A percentile compares a stretch with the other conserved stretches of the same genome.
Conservation (phyloP, 2,113 vertebrate species). For the Osmerus mordax region DNA sequence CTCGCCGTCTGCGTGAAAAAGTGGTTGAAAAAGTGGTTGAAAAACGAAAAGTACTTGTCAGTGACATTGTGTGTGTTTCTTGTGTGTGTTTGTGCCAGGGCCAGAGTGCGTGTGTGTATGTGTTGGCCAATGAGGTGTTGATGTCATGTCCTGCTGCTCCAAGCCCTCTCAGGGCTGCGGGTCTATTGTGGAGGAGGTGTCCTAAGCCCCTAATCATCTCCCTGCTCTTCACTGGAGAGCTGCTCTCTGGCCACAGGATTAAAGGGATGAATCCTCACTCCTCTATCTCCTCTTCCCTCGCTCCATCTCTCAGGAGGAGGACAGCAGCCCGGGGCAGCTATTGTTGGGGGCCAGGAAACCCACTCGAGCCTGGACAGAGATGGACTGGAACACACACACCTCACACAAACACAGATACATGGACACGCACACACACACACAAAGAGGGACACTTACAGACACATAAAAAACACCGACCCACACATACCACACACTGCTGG, state of each 20-base stretch:
- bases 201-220: conserved; percentile 66
- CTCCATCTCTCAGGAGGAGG: conserved; percentile 49
- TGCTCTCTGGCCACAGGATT: conserved; percentile 60
- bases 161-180: conserved; percentile 41
- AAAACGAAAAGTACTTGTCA: background rate
- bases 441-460: conserved; percentile 3
- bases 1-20: background rate
- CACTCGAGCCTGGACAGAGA: conserved; percentile 46
- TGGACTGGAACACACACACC: conserved; percentile 15
- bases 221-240: conserved; percentile 67
- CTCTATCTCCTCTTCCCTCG: conserved; percentile 54
- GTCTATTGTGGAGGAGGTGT: conserved; percentile 57
- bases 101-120: conserved; percentile 24
- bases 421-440: conserved; percentile 1
- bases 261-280: conserved; percentile 66
- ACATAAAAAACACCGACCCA: background rate
- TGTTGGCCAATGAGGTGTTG: conserved; percentile 18
- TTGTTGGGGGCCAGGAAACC: conserved; percentile 56
- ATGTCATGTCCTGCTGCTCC: conserved; percentile 50
- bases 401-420: background rate
- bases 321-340: conserved; percentile 53
- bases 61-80: background rate
- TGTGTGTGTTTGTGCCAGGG: conserved; percentile 19
- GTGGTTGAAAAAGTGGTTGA: background rate
- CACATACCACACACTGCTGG: background rate